Evolutionary conservation across 1,140 invertebrate species (phyloP), one percentile per base, ranked within the genome.

Genomic region (Leptinotarsa lineolata): DNA sequence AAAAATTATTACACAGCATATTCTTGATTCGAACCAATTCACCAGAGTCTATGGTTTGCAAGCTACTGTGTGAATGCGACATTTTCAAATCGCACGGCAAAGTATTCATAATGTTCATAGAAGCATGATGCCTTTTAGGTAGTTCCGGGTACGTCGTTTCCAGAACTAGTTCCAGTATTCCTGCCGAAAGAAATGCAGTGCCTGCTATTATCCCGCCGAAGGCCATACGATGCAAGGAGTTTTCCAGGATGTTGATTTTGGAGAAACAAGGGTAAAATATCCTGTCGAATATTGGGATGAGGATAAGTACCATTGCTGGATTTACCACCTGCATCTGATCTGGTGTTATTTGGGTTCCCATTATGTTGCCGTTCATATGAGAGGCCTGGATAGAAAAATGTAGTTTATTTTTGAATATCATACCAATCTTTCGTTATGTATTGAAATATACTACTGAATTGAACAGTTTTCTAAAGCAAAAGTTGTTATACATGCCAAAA

Each of bases 291-390:
- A 92, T 45, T 6, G 92, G 92, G 73, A 93, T 91, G 20, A 93
- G 80, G 4, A 89, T 44, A 11, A 93, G 77, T 54, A 92, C 91
- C 39, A 93, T 83, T 4, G 91, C 78, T 2, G 91, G 90, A 83
- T 93, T 93, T 11, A 92, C 74, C 6, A 84, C 84, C 85, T 91
- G 89, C 85, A 92, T 88, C 81, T 92, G 91, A 81, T 92, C 91
- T 0, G 91, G 90, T 39, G 90, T 84, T 44, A 92, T 83, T 69
- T 83, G 80, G 0, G 79, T 81, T 0, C 82, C 83, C 21, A 86
- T 81, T 21, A 92, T 72, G 45, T 86, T 80, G 18, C 91, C 89
- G 81, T 91, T 84, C 90, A 93, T 91, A 76, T 88, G 83, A 6
- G 87, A 88, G 18, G 91, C 92, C 86, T 93, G 89, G 65, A 91